Conservation (phyloP, 2,888 invertebrate genomes). For the Acheta domesticus region DNA sequence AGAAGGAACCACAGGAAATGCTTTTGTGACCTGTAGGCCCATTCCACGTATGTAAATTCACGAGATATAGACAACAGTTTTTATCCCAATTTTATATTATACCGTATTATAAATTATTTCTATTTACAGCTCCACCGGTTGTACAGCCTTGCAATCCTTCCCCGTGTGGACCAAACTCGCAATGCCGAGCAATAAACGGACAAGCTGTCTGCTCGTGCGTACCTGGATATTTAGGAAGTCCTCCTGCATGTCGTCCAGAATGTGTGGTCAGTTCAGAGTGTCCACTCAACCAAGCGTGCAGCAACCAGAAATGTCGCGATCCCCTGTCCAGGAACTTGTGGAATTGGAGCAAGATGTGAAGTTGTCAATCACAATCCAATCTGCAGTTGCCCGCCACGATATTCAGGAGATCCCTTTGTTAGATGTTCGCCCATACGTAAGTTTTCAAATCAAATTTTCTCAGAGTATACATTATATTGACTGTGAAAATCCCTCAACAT, state of each 20-base stretch:
- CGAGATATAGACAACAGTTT: too few species aligned
- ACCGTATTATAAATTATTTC: too few species aligned
- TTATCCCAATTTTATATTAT: too few species aligned
- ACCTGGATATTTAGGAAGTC: slow-evolving; percentile 67
- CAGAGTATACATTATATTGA: neutral
- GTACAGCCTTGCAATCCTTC: slow-evolving; percentile 64
- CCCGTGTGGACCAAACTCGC: slow-evolving; percentile 74
- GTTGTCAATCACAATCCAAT: slow-evolving; percentile 75
- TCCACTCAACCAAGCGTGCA: slow-evolving; percentile 68
- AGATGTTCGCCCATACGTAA: slow-evolving; percentile 46
- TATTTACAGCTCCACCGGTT: slow-evolving; percentile 47
- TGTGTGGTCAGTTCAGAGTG: slow-evolving; percentile 76
- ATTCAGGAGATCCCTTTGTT: slow-evolving; percentile 55
- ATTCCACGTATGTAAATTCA: slow-evolving; percentile 27
- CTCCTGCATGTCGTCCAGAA: slow-evolving; percentile 74
- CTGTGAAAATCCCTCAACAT: neutral
- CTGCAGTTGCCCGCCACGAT: slow-evolving; percentile 67
- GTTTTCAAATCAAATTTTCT: slow-evolving; percentile 22
- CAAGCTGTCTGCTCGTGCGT: slow-evolving; percentile 76
- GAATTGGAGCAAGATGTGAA: slow-evolving; percentile 65
- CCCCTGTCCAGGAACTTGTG: slow-evolving; percentile 76
- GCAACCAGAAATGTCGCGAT: slow-evolving; percentile 75
- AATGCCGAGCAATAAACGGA: slow-evolving; percentile 66
- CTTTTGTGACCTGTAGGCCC: slow-evolving; percentile 56
- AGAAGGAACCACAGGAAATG: slow-evolving; percentile 62